Percentiles rank a stretch among this genome's conserved stretches.
phyloP scores from a whole-genome alignment of 2,113 vertebrate genomes.

The Hassar affinis region DNA sequence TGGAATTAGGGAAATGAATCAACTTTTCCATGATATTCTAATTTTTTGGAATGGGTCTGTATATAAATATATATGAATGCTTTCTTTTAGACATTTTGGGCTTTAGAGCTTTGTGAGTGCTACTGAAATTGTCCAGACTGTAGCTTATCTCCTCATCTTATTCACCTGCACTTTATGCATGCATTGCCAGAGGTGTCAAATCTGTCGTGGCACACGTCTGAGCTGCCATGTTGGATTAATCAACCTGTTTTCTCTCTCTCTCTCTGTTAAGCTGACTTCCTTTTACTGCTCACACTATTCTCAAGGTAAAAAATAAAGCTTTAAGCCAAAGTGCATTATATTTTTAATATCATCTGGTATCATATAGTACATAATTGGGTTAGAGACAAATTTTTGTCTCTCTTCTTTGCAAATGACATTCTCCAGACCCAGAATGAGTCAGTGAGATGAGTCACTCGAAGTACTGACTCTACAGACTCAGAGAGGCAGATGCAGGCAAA shows the following conservation, averaged over 20 bases:
- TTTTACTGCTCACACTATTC: not conserved
- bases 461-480: not conserved
- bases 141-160: not conserved
- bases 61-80: too few relatives aligned
- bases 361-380: not conserved
- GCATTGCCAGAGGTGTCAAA: not conserved
- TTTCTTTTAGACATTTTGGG: not conserved
- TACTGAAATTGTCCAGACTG: not conserved
- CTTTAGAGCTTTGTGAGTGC: not conserved
- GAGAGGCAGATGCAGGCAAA: not conserved
- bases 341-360: not conserved
- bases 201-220: not conserved
- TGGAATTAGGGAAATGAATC: too few relatives aligned
- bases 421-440: not conserved
- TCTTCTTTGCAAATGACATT: not conserved
- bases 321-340: not conserved
- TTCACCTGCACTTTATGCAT: slow-evolving; percentile 2
- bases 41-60: too few relatives aligned
- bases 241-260: not conserved
- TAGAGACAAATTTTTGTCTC: too few relatives aligned
- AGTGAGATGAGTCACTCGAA: not conserved
- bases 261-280: not conserved
- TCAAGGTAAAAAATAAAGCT: not conserved
- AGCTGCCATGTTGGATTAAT: not conserved
- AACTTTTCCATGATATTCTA: too few relatives aligned